A percentile compares a stretch with the other conserved stretches of the same genome.
Evolutionary conservation across 2,113 vertebrate genomes (phyloP).

Genomic region (Hiodon tergisus): DNA sequence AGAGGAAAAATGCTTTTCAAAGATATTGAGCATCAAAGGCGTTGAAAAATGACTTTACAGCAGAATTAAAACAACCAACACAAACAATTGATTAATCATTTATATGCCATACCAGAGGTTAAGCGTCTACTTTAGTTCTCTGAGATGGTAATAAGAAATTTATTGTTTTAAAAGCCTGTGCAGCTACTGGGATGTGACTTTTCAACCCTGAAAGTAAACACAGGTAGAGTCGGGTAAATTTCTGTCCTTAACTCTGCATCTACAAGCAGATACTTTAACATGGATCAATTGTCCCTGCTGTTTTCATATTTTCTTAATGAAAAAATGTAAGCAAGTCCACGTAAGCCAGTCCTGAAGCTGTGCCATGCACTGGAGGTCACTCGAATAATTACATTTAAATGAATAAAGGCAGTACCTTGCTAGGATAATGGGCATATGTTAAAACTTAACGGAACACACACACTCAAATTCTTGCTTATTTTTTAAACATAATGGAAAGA

Average conservation of each 20-base stretch:
- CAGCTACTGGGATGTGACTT: slow-evolving; percentile 10
- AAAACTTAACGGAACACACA: slow-evolving; percentile 28
- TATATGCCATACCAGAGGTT: slow-evolving; percentile 25
- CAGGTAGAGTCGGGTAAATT: slow-evolving; percentile 12
- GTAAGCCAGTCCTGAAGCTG: slow-evolving; percentile 8
- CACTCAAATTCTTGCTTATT: too few species aligned
- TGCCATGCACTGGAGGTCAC: slow-evolving; percentile 19
- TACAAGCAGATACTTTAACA: slow-evolving; percentile 21
- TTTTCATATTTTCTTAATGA: slow-evolving; percentile 31
- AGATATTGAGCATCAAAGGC: slow-evolving; percentile 16
- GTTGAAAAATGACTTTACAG: slow-evolving; percentile 25
- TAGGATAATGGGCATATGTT: slow-evolving; percentile 44
- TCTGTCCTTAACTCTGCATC: slow-evolving; percentile 16
- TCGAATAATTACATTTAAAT: slow-evolving; percentile 31
- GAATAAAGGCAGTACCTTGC: slow-evolving; percentile 33
- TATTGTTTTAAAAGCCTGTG: slow-evolving; percentile 33
- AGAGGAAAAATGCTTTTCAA: too few species aligned
- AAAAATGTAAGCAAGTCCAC: background rate
- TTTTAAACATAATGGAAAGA: too few species aligned
- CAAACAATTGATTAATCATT: slow-evolving; percentile 24
- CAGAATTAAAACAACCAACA: slow-evolving; percentile 12
- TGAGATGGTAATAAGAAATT: slow-evolving; percentile 23
- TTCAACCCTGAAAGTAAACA: slow-evolving; percentile 19
- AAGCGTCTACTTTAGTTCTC: slow-evolving; percentile 22
- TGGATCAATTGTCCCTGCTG: slow-evolving; percentile 20